Base-by-base conservation (phyloP, 2,797 vertebrate species). In the Decapterus maruadsi region DNA sequence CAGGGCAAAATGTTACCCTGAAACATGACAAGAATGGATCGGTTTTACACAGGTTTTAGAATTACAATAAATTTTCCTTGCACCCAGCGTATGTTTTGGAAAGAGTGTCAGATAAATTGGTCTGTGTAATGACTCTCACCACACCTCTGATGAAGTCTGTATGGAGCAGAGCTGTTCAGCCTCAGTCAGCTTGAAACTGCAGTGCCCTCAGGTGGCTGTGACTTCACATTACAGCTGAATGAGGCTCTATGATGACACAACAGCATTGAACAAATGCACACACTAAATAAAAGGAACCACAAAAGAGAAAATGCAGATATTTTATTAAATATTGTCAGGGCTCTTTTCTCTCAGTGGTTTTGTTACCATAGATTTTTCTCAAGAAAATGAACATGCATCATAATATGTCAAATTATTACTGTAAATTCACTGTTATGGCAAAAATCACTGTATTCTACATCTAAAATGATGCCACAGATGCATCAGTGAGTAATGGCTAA, bases 201-300 rank as follows among this genome's bases (percentile, higher is more conserved):
- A 87, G 82, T 4, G 58, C 80, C 84, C 31, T 80, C 3, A 0
- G 0, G 84, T 87, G 90, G 87, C 46, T 55, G 1, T 1, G 9
- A 40, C 16, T 0, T 48, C 31, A 68, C 78, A 80, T 64, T 78
- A 77, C 90, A 87, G 0, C 71, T 50, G 17, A 68, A 38, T 22
- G 38, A 54, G 1, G 22, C 40, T 4, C 48, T 22, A 3, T 0
- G 0, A 20, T 2, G 12, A 4, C 5, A 8, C 7, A 20, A 0
- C 26, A 0, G 19, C 65, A 22, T 13, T 16, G n/a, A 1, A 16
- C 29, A 42, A 26, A 54, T 1, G 51, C 11, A 53, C 20, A 53
- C 50, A 53, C 6, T 5, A 13, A 42, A 12, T n/a, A 31, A 31
- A 46, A 45, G 36, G 20, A 53, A 13, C 22, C 13, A 1, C 20